Conservation (phyloP, 2,797 vertebrate genomes). For the Gallirallus australis region DNA sequence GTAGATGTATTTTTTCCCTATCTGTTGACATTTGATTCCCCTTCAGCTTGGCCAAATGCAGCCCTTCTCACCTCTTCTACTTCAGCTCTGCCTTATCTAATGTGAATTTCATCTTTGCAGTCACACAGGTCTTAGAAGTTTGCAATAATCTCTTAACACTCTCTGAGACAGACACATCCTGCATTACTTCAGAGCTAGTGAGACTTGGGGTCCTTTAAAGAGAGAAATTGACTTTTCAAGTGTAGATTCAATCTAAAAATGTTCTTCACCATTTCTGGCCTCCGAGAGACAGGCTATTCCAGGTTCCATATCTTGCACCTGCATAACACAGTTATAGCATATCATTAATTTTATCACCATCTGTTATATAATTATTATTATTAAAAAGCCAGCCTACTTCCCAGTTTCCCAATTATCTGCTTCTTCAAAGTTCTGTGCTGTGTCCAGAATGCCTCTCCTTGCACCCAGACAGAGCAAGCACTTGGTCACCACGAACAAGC, state of each 20-base stretch:
- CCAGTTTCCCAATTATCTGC: background rate
- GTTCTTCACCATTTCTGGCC: background rate
- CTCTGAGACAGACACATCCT: background rate
- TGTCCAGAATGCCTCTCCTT: background rate
- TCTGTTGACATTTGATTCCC: background rate
- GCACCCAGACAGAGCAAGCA: background rate
- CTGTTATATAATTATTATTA: background rate
- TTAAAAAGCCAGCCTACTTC: background rate
- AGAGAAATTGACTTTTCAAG: background rate
- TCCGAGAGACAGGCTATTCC: background rate
- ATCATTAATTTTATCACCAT: background rate
- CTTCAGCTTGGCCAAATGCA: background rate
- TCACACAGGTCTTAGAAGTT: background rate
- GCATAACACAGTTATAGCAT: too few species aligned
- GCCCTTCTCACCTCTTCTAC: background rate
- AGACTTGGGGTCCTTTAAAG: background rate
- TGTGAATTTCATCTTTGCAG: background rate
- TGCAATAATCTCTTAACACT: background rate
- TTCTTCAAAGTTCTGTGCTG: background rate
- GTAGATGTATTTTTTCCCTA: background rate
- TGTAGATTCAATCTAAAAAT: background rate
- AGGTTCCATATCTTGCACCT: background rate
- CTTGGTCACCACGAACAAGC: background rate
- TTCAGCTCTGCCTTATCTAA: background rate
- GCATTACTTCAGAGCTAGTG: background rate